Evolutionary conservation across 2,888 invertebrate genomes (phyloP).

Genomic region (Bugula neritina): DNA sequence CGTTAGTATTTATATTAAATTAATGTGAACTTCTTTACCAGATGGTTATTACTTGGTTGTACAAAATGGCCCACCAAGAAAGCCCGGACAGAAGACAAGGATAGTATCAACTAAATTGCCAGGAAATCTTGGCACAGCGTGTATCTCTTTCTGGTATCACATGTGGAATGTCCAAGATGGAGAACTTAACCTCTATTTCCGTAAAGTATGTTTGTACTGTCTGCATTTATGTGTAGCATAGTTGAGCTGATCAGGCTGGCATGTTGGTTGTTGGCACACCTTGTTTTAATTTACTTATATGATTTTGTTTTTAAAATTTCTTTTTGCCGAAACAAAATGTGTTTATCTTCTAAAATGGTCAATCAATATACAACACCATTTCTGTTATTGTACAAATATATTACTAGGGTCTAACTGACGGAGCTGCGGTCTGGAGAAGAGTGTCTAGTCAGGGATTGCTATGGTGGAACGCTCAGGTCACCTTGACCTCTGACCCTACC

Average conservation of each 20-base stretch:
- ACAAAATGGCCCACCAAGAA: conserved; percentile 13
- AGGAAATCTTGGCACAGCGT: neutral
- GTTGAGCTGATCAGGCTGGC: too few species aligned
- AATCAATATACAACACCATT: neutral
- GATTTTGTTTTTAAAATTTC: neutral
- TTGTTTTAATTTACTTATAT: neutral
- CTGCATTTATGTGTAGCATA: too few species aligned
- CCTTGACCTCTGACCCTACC: conserved; percentile 26
- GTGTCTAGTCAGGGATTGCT: conserved; percentile 29
- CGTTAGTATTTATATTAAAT: too few species aligned
- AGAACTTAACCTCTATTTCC: conserved; percentile 17
- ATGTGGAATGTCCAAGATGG: conserved; percentile 24
- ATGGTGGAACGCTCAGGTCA: conserved; percentile 27
- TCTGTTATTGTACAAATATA: too few species aligned
- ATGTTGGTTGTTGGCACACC: neutral
- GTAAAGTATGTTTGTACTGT: neutral
- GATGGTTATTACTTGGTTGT: conserved; percentile 6
- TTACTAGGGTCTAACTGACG: neutral
- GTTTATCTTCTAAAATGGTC: too few species aligned
- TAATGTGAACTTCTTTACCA: neutral
- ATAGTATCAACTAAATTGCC: neutral
- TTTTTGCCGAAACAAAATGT: too few species aligned
- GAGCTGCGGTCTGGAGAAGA: conserved; percentile 32
- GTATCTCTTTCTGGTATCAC: conserved; percentile 20
- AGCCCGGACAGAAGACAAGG: neutral